Conservation (phyloP, 2,797 vertebrate genomes). For the Melopsittacus undulatus region DNA sequence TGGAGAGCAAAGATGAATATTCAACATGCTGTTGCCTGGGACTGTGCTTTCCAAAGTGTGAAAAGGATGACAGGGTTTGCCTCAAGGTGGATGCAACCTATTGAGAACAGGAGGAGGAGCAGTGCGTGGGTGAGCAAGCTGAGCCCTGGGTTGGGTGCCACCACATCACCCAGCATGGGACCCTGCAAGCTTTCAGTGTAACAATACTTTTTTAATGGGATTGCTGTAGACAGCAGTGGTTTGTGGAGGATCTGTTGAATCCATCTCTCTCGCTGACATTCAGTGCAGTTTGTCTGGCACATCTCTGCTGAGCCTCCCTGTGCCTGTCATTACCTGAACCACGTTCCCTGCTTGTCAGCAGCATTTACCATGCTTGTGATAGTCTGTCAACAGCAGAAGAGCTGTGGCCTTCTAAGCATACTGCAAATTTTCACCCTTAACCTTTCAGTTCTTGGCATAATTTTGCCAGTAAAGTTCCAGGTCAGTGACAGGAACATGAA, state of each 20-base stretch:
- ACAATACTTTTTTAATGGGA: no score
- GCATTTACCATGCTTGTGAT: neutral
- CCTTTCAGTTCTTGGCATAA: neutral
- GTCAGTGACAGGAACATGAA: neutral
- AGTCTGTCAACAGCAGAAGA: neutral
- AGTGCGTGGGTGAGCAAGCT: neutral
- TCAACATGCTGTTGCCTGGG: accelerated
- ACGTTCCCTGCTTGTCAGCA: neutral
- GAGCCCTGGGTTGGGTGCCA: neutral
- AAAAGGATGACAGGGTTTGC: no score
- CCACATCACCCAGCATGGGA: accelerated
- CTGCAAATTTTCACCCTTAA: neutral
- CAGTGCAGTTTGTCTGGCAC: neutral
- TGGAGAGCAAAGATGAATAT: neutral
- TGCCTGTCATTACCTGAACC: neutral
- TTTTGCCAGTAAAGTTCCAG: neutral
- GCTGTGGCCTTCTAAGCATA: neutral
- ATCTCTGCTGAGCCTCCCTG: neutral
- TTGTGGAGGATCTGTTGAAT: neutral
- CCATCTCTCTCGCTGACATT: no score
- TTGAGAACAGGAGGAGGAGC: no score
- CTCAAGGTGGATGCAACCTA: neutral
- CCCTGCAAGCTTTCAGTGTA: accelerated
- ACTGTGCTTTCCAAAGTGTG: accelerated
- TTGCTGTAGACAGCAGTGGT: accelerated